Conservation (phyloP, 2,113 vertebrate genomes). For the Phainopepla nitens region DNA sequence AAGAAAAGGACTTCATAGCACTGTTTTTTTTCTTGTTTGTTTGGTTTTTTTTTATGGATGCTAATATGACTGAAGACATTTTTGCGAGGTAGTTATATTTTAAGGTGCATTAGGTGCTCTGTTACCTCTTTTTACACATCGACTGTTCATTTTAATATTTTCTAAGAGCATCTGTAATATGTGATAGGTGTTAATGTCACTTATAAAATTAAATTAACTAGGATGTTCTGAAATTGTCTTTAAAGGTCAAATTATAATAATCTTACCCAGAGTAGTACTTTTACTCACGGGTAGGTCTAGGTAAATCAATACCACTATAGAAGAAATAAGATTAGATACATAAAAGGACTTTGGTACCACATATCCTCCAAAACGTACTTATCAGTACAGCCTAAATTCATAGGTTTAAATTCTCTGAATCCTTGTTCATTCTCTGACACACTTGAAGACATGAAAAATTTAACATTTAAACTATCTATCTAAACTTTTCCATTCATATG, state of each 20-base stretch:
- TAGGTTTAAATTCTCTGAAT: not conserved
- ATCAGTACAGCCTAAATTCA: not conserved
- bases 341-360: not conserved
- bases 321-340: conserved; percentile 39
- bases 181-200: conserved; percentile 6
- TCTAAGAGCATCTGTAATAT: conserved; percentile 17
- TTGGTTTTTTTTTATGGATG: not conserved
- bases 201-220: conserved; percentile 52
- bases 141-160: conserved; percentile 30
- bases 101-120: conserved; percentile 12
- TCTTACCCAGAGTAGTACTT: conserved; percentile 2
- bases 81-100: conserved; percentile 30
- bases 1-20: not conserved
- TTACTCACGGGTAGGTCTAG: not conserved
- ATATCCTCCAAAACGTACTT: not conserved
- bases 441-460: not conserved
- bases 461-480: not conserved
- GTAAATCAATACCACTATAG: conserved; percentile 13
- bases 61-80: conserved; percentile 25
- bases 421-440: not conserved
- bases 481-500: not conserved
- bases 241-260: conserved; percentile 60
- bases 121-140: not conserved
- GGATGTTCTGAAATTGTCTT: conserved; percentile 42
- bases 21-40: not conserved